These are phyloP conservation scores for Scatophagus argus DNA, from an alignment of 2,113 vertebrate species.

Conservation along the genomic window DNA sequence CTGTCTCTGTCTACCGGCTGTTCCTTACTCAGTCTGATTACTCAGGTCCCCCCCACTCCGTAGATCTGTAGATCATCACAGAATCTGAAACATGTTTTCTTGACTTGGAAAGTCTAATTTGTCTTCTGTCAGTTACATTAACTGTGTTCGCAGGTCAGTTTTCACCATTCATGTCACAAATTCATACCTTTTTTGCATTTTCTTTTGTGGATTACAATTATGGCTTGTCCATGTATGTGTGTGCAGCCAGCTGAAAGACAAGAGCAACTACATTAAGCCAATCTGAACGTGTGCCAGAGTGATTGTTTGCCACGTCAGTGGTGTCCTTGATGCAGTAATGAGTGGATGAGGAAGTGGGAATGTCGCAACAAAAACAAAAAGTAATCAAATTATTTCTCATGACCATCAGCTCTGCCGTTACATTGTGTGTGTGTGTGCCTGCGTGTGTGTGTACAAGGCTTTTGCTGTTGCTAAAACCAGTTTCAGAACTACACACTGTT, in stretches of 20 bases:
- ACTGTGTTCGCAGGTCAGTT: too few species aligned
- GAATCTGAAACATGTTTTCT: neutral
- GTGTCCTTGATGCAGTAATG: neutral
- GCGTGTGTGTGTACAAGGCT: neutral
- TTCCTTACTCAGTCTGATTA: constrained; percentile 29
- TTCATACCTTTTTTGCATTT: neutral
- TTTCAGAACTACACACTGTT: neutral
- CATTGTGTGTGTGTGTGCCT: too few species aligned
- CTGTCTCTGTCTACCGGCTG: constrained; percentile 45
- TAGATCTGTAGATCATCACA: neutral
- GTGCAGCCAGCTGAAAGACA: neutral
- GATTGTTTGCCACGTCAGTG: neutral
- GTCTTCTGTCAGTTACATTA: neutral
- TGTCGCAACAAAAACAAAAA: neutral
- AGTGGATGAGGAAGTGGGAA: neutral
- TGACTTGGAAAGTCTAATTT: neutral
- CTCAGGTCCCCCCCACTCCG: constrained; percentile 5
- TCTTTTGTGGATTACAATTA: neutral
- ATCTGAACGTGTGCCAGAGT: neutral
- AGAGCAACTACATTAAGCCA: neutral
- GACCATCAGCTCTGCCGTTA: too few species aligned
- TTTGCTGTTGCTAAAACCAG: neutral
- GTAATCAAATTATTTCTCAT: too few species aligned
- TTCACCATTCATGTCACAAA: neutral
- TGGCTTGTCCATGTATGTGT: too few species aligned